Percentiles rank a stretch among this genome's conserved stretches.
These are phyloP conservation scores for Copidosoma floridanum DNA, from an alignment of 1,140 invertebrate species.

Conservation along the genomic window DNA sequence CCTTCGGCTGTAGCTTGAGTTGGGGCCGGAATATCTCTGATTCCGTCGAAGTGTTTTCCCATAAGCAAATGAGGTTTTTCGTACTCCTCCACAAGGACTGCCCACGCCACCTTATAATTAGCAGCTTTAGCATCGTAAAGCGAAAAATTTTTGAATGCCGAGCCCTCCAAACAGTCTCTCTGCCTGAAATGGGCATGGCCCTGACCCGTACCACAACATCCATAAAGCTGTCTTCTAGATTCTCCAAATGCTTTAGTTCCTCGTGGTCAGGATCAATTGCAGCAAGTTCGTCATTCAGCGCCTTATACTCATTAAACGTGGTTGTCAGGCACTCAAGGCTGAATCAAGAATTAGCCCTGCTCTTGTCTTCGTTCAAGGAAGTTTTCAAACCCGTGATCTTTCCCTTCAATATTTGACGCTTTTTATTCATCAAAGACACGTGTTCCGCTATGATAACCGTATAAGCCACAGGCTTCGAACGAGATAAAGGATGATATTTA, in stretches of 20 bases:
- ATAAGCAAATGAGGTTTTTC: constrained; percentile 24
- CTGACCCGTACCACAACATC: neutral
- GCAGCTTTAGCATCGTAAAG: neutral
- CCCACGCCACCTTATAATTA: constrained; percentile 30
- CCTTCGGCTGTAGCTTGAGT: neutral
- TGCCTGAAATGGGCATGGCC: neutral
- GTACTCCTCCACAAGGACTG: constrained; percentile 21
- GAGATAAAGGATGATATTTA: too few species aligned
- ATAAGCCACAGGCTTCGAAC: too few species aligned
- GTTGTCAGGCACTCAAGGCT: neutral
- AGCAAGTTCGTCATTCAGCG: too few species aligned
- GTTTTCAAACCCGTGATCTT: too few species aligned
- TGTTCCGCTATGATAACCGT: too few species aligned
- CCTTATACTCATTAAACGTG: neutral
- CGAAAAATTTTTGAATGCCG: constrained; percentile 11
- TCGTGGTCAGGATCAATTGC: too few species aligned
- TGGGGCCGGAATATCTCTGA: neutral
- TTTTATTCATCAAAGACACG: too few species aligned
- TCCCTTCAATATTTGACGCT: too few species aligned
- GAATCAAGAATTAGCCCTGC: too few species aligned
- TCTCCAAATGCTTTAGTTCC: neutral
- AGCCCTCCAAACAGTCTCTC: neutral
- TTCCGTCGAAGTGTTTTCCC: neutral
- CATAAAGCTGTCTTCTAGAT: neutral
- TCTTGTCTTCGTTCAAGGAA: too few species aligned